phyloP scores from a whole-genome alignment of 37 sponge, comb jelly and placozoan genomes.

The Haliclona indistincta region DNA sequence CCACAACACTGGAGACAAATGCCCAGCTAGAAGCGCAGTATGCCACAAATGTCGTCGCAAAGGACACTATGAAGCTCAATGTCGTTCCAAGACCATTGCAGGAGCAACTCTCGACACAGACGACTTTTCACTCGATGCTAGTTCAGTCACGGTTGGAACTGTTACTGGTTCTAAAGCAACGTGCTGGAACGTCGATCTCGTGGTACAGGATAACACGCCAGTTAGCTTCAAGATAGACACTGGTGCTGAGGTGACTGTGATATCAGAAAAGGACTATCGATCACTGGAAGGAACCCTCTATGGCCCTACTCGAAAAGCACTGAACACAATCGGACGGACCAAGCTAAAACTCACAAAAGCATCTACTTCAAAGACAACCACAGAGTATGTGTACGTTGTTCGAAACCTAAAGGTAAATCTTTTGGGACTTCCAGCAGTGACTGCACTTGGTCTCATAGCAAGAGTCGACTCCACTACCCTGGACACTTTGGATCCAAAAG shows the following conservation, averaged over 20 bases:
- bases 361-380: background rate
- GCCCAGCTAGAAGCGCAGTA: background rate
- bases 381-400: constrained; percentile 25
- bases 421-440: constrained; percentile 37
- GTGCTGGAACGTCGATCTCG: background rate
- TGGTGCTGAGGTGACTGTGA: no score
- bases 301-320: constrained; percentile 27
- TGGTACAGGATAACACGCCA: background rate
- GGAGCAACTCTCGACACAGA: background rate
- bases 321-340: constrained; percentile 35
- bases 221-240: no score
- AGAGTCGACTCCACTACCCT: constrained; percentile 6
- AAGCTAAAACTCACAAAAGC: background rate
- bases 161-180: background rate
- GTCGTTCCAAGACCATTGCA: background rate
- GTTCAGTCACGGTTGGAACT: background rate
- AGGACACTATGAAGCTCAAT: background rate
- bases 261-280: constrained; percentile 13
- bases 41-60: background rate
- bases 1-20: background rate
- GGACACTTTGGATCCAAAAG: background rate
- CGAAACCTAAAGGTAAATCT: constrained; percentile 8
- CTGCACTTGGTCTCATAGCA: constrained; percentile 16
- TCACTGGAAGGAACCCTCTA: constrained; percentile 22
- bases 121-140: background rate